Evolutionary conservation across 2,888 invertebrate species (phyloP).

Genomic region (Agrilus mali): DNA sequence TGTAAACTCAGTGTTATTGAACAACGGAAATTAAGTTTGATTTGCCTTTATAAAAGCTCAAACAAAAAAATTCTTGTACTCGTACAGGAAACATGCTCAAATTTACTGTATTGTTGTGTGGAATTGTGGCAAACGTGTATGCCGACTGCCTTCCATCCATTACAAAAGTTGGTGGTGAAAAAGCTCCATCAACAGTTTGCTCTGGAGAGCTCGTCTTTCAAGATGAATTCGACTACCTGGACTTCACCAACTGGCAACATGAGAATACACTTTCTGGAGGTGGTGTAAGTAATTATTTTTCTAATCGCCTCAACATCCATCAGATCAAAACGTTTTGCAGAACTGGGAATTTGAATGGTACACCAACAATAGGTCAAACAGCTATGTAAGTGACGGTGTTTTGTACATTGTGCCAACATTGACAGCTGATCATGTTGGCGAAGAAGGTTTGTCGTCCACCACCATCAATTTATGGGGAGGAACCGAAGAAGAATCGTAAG

Average conservation of each 20-base stretch:
- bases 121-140: no score
- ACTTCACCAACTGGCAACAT: conserved; percentile 48
- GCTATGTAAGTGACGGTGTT: conserved; percentile 43
- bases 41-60: no score
- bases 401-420: conserved; percentile 50
- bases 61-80: no score
- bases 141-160: conserved; percentile 31
- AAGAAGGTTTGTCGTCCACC: conserved; percentile 40
- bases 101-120: no score
- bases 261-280: conserved; percentile 50
- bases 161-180: conserved; percentile 40
- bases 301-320: no score
- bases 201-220: conserved; percentile 44
- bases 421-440: conserved; percentile 42
- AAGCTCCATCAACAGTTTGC: conserved; percentile 36
- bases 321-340: no score
- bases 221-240: conserved; percentile 45
- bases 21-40: no score
- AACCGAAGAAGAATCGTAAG: conserved; percentile 46
- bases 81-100: no score
- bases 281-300: conserved; percentile 35
- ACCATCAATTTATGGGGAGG: conserved; percentile 45
- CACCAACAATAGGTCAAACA: conserved; percentile 36
- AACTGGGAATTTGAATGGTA: conserved; percentile 64
- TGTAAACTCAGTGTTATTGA: no score